Evolutionary conservation across 2,888 invertebrate genomes (phyloP).

Genomic region (Lypha dubia): DNA sequence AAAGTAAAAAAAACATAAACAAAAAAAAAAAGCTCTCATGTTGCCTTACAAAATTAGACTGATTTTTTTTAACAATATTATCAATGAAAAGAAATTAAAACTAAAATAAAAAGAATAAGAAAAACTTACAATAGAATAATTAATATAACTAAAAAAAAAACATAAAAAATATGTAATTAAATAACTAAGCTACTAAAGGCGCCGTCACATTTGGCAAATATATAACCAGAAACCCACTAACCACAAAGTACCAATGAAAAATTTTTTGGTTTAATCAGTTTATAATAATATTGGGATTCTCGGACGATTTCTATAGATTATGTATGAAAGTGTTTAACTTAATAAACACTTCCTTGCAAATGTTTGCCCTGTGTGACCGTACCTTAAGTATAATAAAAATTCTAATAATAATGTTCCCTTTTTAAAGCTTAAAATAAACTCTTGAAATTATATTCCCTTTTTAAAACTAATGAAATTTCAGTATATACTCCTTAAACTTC

Average conservation of each 20-base stretch:
- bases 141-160: constrained; percentile 54
- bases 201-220: too few species aligned
- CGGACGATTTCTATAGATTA: too few species aligned
- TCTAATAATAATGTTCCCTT: constrained; percentile 16
- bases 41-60: constrained; percentile 88
- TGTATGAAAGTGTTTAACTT: too few species aligned
- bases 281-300: too few species aligned
- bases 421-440: constrained; percentile 39
- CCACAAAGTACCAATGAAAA: too few species aligned
- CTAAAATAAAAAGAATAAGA: constrained; percentile 51
- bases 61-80: constrained; percentile 83
- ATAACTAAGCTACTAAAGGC: constrained; percentile 43
- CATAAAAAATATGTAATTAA: too few species aligned
- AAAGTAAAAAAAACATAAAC: constrained; percentile 60
- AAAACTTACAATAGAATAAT: constrained; percentile 60
- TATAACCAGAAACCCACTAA: too few species aligned
- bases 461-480: constrained; percentile 15
- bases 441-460: constrained; percentile 26
- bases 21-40: constrained; percentile 85
- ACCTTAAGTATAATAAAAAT: too few species aligned
- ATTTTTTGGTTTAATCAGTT: too few species aligned
- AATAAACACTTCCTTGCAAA: too few species aligned
- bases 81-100: constrained; percentile 66
- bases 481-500: constrained; percentile 41
- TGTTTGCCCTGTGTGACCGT: too few species aligned